Percentiles rank a stretch among this genome's conserved stretches.
These are phyloP conservation scores for Lasioglossum vierecki DNA, from an alignment of 2,888 invertebrate species.

Conservation along the genomic window DNA sequence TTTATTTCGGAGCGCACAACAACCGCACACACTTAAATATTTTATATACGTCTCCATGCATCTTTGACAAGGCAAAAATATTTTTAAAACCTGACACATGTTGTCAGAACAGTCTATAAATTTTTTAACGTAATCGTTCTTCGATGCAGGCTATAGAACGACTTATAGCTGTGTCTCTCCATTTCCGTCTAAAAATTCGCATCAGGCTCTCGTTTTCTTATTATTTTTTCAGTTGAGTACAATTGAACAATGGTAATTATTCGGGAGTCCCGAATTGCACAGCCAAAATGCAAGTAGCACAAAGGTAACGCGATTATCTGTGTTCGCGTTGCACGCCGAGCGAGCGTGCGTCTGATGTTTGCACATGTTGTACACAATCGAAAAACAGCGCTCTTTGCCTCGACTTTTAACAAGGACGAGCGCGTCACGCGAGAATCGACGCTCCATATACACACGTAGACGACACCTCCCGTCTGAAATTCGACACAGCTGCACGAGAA, in stretches of 20 bases:
- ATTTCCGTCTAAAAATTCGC: no score
- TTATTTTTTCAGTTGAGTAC: no score
- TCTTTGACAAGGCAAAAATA: no score
- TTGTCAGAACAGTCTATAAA: no score
- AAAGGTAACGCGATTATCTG: slow-evolving; percentile 51
- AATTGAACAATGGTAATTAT: background rate
- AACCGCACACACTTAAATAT: no score
- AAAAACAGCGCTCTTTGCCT: slow-evolving; percentile 55
- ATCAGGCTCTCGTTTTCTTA: no score
- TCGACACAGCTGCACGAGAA: background rate
- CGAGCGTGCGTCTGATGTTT: slow-evolving; percentile 39
- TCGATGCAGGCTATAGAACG: no score
- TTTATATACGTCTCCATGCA: no score
- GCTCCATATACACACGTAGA: background rate
- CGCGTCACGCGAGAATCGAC: slow-evolving; percentile 22
- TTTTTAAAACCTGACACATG: no score
- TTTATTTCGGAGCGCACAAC: background rate
- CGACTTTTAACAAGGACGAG: slow-evolving; percentile 47
- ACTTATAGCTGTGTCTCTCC: no score
- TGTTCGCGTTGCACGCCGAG: slow-evolving; percentile 15
- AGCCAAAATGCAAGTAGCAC: background rate
- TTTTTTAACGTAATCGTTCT: no score
- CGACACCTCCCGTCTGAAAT: background rate
- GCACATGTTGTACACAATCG: slow-evolving; percentile 67
- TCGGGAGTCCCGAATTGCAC: background rate